phyloP scores from a whole-genome alignment of 2,797 vertebrate genomes.

The Hemibagrus guttatus region DNA sequence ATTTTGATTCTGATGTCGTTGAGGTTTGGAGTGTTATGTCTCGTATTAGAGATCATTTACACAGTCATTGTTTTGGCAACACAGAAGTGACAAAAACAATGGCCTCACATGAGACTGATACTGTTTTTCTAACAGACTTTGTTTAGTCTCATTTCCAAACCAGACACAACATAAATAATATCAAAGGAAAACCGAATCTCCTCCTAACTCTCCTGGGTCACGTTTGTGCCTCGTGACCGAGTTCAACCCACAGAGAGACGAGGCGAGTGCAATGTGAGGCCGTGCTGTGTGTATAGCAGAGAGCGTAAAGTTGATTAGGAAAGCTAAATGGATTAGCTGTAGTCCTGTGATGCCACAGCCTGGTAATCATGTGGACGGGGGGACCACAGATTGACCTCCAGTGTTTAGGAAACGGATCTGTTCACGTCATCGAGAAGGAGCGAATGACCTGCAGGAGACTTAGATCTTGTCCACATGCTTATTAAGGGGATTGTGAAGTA shows the following conservation, averaged over 20 bases:
- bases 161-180: constrained; percentile 23
- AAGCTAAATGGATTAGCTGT: constrained; percentile 71
- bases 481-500: constrained; percentile 21
- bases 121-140: constrained; percentile 11
- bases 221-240: background rate
- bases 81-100: constrained; percentile 12
- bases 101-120: constrained; percentile 27
- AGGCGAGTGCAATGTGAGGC: background rate
- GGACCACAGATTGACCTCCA: constrained; percentile 23
- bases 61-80: constrained; percentile 16
- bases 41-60: constrained; percentile 10
- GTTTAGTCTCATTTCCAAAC: constrained; percentile 9
- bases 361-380: constrained; percentile 55
- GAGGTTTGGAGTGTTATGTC: constrained; percentile 14
- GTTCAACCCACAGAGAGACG: background rate
- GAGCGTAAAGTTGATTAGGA: constrained; percentile 68
- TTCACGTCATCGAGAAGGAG: background rate
- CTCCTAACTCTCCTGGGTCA: background rate
- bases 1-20: background rate
- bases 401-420: background rate
- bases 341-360: constrained; percentile 64
- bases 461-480: constrained; percentile 6
- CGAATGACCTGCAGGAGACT: background rate
- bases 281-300: constrained; percentile 50
- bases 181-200: constrained; percentile 1